phyloP scores from a whole-genome alignment of 2,888 invertebrate species.

The Sphaerophoria rueppellii region DNA sequence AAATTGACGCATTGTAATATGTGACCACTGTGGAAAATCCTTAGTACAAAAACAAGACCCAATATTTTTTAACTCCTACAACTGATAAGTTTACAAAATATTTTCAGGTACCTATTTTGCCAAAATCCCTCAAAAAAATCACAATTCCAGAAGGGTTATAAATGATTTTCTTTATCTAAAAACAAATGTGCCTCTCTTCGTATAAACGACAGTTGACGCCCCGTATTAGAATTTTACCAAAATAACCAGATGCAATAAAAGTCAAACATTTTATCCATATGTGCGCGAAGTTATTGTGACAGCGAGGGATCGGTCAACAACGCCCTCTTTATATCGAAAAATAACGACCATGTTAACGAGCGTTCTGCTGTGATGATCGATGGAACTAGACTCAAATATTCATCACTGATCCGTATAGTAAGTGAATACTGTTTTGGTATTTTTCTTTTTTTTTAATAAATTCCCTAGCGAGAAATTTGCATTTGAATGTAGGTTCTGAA shows the following conservation, averaged over 20 bases:
- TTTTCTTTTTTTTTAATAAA: constrained; percentile 34
- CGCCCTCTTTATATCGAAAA: constrained; percentile 45
- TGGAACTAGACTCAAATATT: constrained; percentile 64
- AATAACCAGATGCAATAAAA: constrained; percentile 68
- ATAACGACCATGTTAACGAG: constrained; percentile 27
- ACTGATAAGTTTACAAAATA: constrained; percentile 68
- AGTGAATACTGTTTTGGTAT: constrained; percentile 21
- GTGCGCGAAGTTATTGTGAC: constrained; percentile 57
- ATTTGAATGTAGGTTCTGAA: constrained; percentile 30
- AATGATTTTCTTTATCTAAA: background rate
- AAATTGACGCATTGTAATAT: constrained; percentile 59
- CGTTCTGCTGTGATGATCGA: constrained; percentile 45
- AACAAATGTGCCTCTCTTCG: constrained; percentile 1
- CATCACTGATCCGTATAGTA: constrained; percentile 47
- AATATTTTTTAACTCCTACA: constrained; percentile 26
- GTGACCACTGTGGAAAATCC: constrained; percentile 71
- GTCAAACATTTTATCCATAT: constrained; percentile 38
- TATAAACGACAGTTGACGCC: constrained; percentile 59
- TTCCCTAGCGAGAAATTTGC: constrained; percentile 70
- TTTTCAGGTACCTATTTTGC: constrained; percentile 30
- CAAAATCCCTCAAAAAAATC: background rate
- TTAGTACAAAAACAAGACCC: constrained; percentile 23
- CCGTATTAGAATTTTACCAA: constrained; percentile 54
- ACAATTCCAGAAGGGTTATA: constrained; percentile 43
- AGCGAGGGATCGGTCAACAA: constrained; percentile 52